A percentile compares a stretch with the other conserved stretches of the same genome.
These are phyloP conservation scores for Meteorus colon DNA, from an alignment of 2,888 invertebrate genomes.

Conservation along the genomic window DNA sequence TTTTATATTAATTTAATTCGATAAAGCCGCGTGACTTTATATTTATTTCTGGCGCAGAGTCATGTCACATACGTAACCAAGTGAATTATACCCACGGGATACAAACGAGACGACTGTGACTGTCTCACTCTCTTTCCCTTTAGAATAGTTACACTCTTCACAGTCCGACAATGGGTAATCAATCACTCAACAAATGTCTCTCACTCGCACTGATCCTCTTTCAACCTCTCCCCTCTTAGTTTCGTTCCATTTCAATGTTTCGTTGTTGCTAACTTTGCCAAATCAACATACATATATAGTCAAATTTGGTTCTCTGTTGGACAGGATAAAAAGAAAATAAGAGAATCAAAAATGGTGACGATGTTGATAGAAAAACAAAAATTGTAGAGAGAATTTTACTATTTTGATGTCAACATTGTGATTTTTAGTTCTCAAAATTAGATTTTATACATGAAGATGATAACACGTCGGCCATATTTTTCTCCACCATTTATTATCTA, in stretches of 20 bases:
- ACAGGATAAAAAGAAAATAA: not conserved
- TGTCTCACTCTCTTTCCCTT: not conserved
- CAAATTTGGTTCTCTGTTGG: not conserved
- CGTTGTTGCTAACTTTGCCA: conserved; percentile 8
- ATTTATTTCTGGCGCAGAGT: not conserved
- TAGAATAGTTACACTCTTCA: not conserved
- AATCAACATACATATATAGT: not conserved
- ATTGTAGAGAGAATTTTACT: too few relatives aligned
- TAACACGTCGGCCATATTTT: too few relatives aligned
- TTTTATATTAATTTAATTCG: conserved; percentile 9
- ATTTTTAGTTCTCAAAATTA: too few relatives aligned
- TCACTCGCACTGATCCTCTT: conserved; percentile 3
- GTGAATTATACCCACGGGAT: conserved; percentile 38
- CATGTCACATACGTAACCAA: conserved; percentile 31
- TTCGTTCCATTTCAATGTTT: conserved; percentile 29
- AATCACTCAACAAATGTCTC: conserved; percentile 50
- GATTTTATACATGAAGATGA: too few relatives aligned
- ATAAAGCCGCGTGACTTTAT: conserved; percentile 14
- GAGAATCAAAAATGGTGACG: too few relatives aligned
- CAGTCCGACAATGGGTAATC: conserved; percentile 49
- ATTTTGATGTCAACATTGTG: too few relatives aligned
- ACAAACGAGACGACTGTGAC: not conserved
- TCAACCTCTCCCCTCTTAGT: not conserved
- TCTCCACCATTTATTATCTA: too few relatives aligned
- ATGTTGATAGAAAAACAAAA: too few relatives aligned